Percentiles rank a stretch among this genome's conserved stretches.
Evolutionary conservation across 2,113 vertebrate species (phyloP).

Genomic region (Glaucomys volans): DNA sequence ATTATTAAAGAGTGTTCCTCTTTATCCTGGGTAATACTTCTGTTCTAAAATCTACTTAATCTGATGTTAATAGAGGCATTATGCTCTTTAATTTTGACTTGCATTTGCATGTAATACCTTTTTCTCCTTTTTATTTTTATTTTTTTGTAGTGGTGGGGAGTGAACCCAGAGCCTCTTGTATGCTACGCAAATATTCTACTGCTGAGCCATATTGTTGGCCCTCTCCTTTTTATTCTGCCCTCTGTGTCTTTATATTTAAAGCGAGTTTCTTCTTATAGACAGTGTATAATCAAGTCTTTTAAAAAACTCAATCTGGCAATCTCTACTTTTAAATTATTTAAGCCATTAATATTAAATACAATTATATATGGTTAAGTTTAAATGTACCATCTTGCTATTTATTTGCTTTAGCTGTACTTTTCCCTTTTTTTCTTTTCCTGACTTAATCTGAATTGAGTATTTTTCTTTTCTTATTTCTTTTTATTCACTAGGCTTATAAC

Average conservation of each 20-base stretch:
- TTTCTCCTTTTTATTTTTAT: no score
- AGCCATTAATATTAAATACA: conserved; percentile 9
- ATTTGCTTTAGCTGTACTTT: not conserved
- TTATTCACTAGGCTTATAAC: not conserved
- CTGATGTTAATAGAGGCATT: not conserved
- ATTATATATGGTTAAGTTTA: not conserved
- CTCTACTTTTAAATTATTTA: conserved; percentile 14
- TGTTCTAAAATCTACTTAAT: conserved; percentile 38
- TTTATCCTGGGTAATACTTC: not conserved
- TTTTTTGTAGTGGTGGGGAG: no score
- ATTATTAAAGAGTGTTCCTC: not conserved
- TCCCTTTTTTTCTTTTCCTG: not conserved
- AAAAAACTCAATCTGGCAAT: not conserved
- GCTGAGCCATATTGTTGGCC: not conserved
- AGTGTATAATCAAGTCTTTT: not conserved
- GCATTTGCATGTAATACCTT: not conserved
- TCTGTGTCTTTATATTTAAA: conserved; percentile 47
- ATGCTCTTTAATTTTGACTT: not conserved
- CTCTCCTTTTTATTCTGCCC: not conserved
- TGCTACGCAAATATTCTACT: no score
- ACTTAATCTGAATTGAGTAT: not conserved
- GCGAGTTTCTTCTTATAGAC: not conserved
- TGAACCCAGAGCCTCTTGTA: no score
- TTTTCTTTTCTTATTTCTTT: conserved; percentile 18
- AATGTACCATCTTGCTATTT: not conserved